Percentiles rank a stretch among this genome's conserved stretches.
These are phyloP conservation scores for Amniataba percoides DNA, from an alignment of 2,797 vertebrate genomes.

Conservation along the genomic window DNA sequence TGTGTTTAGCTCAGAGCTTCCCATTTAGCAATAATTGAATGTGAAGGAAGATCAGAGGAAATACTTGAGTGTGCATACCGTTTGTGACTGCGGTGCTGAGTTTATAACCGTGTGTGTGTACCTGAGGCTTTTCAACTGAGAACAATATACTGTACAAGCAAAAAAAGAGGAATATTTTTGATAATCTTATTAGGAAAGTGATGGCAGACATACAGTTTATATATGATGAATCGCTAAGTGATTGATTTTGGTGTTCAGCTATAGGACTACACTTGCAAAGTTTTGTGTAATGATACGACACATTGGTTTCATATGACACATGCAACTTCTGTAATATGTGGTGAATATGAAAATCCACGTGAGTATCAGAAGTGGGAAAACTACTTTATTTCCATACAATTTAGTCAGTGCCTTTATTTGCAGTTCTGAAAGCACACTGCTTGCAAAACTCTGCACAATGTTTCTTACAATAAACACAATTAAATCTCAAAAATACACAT, in stretches of 20 bases:
- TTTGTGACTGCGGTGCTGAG: neutral
- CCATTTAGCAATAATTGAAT: conserved; percentile 58
- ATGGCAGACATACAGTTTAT: neutral
- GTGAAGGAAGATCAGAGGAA: conserved; percentile 34
- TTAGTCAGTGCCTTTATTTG: neutral
- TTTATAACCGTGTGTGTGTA: conserved; percentile 3
- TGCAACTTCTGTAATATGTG: neutral
- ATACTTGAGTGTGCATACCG: conserved; percentile 30
- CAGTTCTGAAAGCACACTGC: no score
- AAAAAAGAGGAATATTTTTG: neutral
- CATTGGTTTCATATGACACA: no score
- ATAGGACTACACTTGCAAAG: neutral
- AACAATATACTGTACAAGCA: neutral
- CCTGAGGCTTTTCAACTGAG: neutral
- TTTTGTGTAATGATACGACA: no score
- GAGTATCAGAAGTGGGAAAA: neutral
- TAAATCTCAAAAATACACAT: no score
- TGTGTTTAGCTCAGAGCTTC: conserved; percentile 50
- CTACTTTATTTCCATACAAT: neutral
- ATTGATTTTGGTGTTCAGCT: neutral
- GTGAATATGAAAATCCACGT: neutral
- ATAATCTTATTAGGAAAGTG: neutral
- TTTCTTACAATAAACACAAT: no score
- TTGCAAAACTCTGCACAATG: no score
- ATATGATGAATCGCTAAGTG: neutral